A percentile compares a stretch with the other conserved stretches of the same genome.
Evolutionary conservation across 2,113 vertebrate genomes (phyloP).

Genomic region (Stigmatopora argus): DNA sequence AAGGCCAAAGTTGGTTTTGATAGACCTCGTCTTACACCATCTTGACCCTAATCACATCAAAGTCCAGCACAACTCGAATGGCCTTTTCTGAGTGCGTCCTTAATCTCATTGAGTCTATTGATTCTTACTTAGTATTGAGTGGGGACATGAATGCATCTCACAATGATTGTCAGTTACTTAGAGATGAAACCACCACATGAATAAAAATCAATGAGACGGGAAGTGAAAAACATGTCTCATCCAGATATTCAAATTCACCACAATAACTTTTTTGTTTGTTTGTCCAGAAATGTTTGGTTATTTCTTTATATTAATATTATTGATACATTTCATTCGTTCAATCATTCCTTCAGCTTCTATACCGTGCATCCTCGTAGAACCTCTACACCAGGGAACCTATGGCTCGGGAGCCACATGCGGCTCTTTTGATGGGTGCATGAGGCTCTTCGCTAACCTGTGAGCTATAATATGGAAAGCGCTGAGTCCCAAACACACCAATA

Average conservation of each 20-base stretch:
- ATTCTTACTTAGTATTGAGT: conserved; percentile 54
- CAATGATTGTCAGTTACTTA: conserved; percentile 14
- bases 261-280: not conserved
- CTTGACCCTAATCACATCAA: not conserved
- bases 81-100: not conserved
- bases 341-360: no score
- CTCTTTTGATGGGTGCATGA: no score
- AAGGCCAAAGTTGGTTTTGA: not conserved
- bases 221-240: not conserved
- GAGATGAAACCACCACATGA: conserved; percentile 9
- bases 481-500: no score
- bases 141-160: conserved; percentile 34
- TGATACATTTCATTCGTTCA: no score
- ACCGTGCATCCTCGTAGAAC: no score
- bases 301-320: not conserved
- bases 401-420: no score
- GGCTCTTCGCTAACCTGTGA: no score
- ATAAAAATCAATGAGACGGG: conserved; percentile 24
- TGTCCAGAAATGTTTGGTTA: not conserved
- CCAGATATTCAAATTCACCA: not conserved
- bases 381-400: no score
- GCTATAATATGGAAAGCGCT: no score
- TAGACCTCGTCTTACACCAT: not conserved
- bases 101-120: conserved; percentile 61
- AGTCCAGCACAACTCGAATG: not conserved